Percentiles rank a stretch among this genome's conserved stretches.
Evolutionary conservation across 2,797 vertebrate species (phyloP).

Genomic region (Chelon labrosus): DNA sequence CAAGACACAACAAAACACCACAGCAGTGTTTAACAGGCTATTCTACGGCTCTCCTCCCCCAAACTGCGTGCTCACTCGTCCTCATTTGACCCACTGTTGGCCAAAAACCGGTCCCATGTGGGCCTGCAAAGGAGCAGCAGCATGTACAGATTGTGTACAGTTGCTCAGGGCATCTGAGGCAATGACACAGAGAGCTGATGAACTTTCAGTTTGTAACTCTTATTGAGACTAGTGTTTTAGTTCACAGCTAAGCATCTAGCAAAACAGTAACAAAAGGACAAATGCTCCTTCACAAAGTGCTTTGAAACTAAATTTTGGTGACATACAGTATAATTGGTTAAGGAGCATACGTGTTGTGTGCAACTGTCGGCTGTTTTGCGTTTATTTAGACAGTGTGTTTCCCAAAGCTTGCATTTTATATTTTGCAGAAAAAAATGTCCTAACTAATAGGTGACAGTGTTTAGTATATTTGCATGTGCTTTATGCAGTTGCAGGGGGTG

Average conservation of each 20-base stretch:
- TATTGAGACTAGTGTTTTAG: neutral
- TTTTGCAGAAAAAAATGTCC: too few relatives aligned
- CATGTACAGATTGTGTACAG: conserved; percentile 40
- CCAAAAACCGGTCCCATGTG: conserved; percentile 53
- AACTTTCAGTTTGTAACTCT: neutral
- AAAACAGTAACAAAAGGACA: neutral
- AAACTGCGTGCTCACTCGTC: conserved; percentile 48
- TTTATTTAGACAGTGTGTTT: too few relatives aligned
- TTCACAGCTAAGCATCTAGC: neutral
- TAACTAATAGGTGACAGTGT: too few relatives aligned
- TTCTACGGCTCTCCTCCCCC: conserved; percentile 25
- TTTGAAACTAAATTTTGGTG: neutral
- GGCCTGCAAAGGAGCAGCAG: conserved; percentile 51
- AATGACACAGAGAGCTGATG: conserved; percentile 30
- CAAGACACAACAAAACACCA: neutral
- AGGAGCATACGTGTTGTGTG: too few relatives aligned
- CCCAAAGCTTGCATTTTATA: too few relatives aligned
- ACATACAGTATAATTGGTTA: too few relatives aligned
- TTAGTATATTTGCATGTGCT: too few relatives aligned
- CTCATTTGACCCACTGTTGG: conserved; percentile 68
- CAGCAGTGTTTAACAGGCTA: conserved; percentile 1
- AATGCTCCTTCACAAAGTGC: neutral
- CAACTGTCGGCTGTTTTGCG: too few relatives aligned
- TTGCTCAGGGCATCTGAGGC: conserved; percentile 40
- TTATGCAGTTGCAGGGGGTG: too few relatives aligned